Base-by-base conservation (phyloP, 2,888 invertebrate species). In the Argyresthia goedartella region DNA sequence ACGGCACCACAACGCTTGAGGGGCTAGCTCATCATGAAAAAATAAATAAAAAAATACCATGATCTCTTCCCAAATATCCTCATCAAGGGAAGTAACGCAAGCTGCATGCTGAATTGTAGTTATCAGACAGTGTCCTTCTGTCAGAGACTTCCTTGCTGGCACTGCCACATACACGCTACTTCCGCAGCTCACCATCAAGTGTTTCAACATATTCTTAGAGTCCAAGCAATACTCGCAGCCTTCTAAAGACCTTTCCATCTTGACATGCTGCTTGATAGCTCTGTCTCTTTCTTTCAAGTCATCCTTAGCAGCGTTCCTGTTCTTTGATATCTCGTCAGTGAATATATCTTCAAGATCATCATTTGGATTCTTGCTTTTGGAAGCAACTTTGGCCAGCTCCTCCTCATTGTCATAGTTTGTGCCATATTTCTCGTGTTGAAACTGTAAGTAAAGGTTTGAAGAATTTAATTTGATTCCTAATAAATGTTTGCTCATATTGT, bases 31-130 rank as follows among this genome's bases (percentile, higher is more conserved):
- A n/a, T 11, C 39, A 39, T 39, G 39, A 39, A 48, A 39, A 48
- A 48, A 42, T 46, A 16, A 11, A 44, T 50, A 11, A 51, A 44
- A n/a, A 6, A 6, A 69, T 76, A 92, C 93, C 84, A 90, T 88
- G 54, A 99, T 88, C 84, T 98, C 98, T 54, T 90, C 89, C 95
- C 96, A 98, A 48, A 95, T 93, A 81, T 99, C 96, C 87, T 99
- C 98, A 81, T 99, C 99, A 44, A 97, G 69, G 57, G 92, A 90
- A 0, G 96, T 96, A 41, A 92, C 90, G 71, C 95, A 94, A 1
- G 91, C 70, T 0, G 90, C 85, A 76, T 99, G 98, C 59, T 92
- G 90, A 66, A 93, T 90, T 0, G 98, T 96, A 1, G 93, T 89
- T 63, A 99, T 91, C 50, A 95, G 80, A 66, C 94, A 98, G 69